These are phyloP conservation scores for Elmis aenea DNA, from an alignment of 2,888 invertebrate species.

Conservation along the genomic window DNA sequence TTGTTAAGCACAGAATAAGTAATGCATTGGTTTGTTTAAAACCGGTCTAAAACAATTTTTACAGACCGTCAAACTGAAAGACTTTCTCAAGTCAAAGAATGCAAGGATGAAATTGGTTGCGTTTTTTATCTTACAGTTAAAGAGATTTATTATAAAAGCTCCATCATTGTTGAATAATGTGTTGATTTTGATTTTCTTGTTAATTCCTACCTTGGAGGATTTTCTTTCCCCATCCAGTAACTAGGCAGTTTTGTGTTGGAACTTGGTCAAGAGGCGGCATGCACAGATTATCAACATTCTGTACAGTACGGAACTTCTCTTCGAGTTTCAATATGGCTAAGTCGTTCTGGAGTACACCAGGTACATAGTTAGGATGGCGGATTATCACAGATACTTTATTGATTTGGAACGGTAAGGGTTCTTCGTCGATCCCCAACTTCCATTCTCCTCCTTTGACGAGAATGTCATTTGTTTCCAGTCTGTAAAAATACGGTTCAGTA, in stretches of 20 bases:
- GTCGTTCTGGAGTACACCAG: slow-evolving; percentile 60
- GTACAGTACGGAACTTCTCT: slow-evolving; percentile 58
- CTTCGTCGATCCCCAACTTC: slow-evolving; percentile 76
- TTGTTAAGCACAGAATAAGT: no score
- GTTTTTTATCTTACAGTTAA: no score
- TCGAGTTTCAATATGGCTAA: slow-evolving; percentile 66
- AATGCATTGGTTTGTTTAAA: no score
- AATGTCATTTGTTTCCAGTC: slow-evolving; percentile 60
- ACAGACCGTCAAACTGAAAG: no score
- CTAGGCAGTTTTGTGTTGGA: slow-evolving; percentile 61
- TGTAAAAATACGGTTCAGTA: slow-evolving; percentile 36
- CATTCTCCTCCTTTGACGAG: slow-evolving; percentile 79
- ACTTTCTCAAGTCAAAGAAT: no score
- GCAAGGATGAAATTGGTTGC: no score
- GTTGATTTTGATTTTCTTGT: no score
- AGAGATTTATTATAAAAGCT: no score
- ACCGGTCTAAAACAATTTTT: no score
- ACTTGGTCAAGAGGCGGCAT: slow-evolving; percentile 56
- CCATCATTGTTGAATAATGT: no score
- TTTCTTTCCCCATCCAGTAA: slow-evolving; percentile 80
- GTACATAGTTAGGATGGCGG: slow-evolving; percentile 64
- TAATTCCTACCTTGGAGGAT: slow-evolving; percentile 64
- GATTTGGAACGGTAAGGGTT: slow-evolving; percentile 75
- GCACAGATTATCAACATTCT: slow-evolving; percentile 72
- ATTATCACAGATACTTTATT: slow-evolving; percentile 65